Percentiles rank a stretch among this genome's conserved stretches.
phyloP scores from a whole-genome alignment of 2,888 invertebrate genomes.

The Chymomyza caudatula region DNA sequence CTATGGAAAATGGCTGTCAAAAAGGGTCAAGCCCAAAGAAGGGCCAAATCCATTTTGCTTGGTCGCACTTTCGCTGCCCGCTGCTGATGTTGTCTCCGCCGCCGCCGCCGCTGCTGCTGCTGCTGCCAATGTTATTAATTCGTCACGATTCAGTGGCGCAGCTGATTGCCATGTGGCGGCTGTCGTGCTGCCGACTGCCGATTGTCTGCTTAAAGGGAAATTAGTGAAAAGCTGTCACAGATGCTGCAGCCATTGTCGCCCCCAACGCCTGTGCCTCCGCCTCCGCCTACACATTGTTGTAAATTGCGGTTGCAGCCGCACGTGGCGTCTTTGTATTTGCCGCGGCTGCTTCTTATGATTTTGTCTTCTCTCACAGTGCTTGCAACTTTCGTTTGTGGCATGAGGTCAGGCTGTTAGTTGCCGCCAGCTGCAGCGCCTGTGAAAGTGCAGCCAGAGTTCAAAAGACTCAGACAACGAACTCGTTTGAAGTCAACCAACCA shows the following conservation, averaged over 20 bases:
- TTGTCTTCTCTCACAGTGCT: background rate
- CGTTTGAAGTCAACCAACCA: conserved; percentile 33
- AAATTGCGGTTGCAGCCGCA: background rate
- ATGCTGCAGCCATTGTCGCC: conserved; percentile 16
- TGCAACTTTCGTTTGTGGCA: conserved; percentile 3
- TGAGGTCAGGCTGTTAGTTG: background rate
- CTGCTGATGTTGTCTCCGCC: conserved; percentile 50
- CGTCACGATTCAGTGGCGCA: conserved; percentile 66
- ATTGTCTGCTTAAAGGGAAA: conserved; percentile 60
- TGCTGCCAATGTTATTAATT: conserved; percentile 59
- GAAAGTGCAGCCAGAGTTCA: conserved; percentile 57
- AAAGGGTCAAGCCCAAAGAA: conserved; percentile 1
- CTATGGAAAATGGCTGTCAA: background rate
- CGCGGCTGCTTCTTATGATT: conserved; percentile 26
- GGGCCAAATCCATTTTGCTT: background rate
- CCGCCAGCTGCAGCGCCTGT: conserved; percentile 15
- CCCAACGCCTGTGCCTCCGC: background rate
- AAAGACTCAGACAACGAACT: conserved; percentile 68
- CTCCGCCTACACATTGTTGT: background rate
- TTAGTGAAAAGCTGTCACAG: conserved; percentile 65
- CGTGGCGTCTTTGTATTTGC: conserved; percentile 4
- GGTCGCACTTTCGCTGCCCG: background rate
- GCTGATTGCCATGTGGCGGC: conserved; percentile 14
- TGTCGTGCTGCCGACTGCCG: conserved; percentile 36
- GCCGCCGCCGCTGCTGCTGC: conserved; percentile 1